Conservation (phyloP, 2,113 vertebrate species). For the Cyanoderma ruficeps region DNA sequence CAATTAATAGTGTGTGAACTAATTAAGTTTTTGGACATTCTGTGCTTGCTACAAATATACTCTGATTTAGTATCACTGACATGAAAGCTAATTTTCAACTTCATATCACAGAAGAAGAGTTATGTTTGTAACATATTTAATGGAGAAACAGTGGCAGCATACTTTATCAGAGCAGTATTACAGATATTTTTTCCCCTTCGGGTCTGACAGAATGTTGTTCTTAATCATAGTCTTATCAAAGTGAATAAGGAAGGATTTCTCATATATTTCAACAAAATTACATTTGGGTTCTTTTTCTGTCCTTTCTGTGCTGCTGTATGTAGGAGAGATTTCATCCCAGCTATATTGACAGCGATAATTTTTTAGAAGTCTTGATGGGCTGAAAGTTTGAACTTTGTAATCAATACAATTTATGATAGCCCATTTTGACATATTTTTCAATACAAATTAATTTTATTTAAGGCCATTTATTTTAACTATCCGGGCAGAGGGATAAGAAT, state of each 20-base stretch:
- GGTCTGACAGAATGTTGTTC: not conserved
- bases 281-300: not conserved
- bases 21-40: not conserved
- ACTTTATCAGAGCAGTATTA: not conserved
- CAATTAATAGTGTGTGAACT: constrained; percentile 7
- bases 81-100: constrained; percentile 15
- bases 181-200: not conserved
- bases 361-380: not conserved
- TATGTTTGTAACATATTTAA: not conserved
- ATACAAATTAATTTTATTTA: not conserved
- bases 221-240: not conserved
- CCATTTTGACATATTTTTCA: not conserved
- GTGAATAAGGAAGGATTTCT: not conserved
- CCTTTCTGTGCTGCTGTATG: not conserved
- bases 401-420: not conserved
- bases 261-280: not conserved
- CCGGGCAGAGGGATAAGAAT: not conserved
- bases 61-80: not conserved
- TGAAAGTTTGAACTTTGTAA: not conserved
- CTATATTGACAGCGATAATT: not conserved
- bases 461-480: not conserved
- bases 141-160: not conserved
- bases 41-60: not conserved
- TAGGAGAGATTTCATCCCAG: not conserved
- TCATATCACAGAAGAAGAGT: not conserved